phyloP scores from a whole-genome alignment of 2,888 invertebrate species.

The Pheosia gnoma region DNA sequence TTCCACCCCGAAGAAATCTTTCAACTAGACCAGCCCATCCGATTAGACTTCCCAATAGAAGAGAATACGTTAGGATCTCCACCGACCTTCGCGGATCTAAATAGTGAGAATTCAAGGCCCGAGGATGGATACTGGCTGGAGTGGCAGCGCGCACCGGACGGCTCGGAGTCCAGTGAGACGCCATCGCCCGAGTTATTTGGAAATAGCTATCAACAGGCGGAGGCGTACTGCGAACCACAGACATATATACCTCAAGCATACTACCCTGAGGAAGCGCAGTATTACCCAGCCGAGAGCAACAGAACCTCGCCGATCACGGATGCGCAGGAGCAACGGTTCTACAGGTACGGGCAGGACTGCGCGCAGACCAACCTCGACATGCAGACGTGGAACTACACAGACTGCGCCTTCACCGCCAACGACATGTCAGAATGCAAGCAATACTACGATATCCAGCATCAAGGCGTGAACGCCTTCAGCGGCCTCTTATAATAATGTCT shows the following conservation, averaged over 20 bases:
- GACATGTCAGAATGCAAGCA: slow-evolving; percentile 66
- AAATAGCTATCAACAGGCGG: slow-evolving; percentile 67
- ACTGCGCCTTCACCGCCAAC: slow-evolving; percentile 65
- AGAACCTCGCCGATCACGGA: slow-evolving; percentile 68
- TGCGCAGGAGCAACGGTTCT: slow-evolving; percentile 68
- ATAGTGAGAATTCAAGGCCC: slow-evolving; percentile 87
- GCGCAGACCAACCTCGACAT: slow-evolving; percentile 61
- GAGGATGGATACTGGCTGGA: slow-evolving; percentile 85
- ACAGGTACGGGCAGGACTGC: slow-evolving; percentile 69
- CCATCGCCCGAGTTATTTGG: slow-evolving; percentile 83
- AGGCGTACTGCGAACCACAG: slow-evolving; percentile 72
- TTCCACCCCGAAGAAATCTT: slow-evolving; percentile 92
- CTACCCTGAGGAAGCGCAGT: slow-evolving; percentile 75
- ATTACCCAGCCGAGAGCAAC: slow-evolving; percentile 65
- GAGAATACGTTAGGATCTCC: slow-evolving; percentile 84
- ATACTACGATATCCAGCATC: slow-evolving; percentile 67
- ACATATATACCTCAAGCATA: slow-evolving; percentile 65
- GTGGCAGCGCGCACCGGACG: slow-evolving; percentile 76
- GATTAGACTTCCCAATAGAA: slow-evolving; percentile 85
- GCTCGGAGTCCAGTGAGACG: slow-evolving; percentile 81
- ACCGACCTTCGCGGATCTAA: slow-evolving; percentile 88
- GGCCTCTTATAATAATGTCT: slow-evolving; percentile 64
- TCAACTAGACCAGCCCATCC: slow-evolving; percentile 89
- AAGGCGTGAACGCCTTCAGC: slow-evolving; percentile 65
- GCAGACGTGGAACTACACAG: slow-evolving; percentile 70